These are phyloP conservation scores for Idaea straminata DNA, from an alignment of 2,888 invertebrate species.

Conservation along the genomic window DNA sequence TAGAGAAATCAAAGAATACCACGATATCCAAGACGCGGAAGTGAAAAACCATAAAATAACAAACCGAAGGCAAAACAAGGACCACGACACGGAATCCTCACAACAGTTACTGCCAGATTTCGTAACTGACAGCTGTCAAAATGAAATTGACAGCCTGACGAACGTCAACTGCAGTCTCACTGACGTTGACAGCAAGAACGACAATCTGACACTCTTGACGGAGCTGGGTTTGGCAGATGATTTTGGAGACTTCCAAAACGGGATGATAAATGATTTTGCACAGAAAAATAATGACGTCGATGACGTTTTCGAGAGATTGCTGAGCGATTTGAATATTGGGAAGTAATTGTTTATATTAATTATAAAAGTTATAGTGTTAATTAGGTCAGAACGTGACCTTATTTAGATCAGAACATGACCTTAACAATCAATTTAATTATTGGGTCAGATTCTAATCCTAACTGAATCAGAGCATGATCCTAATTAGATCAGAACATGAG, in stretches of 20 bases:
- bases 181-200: conserved; percentile 44
- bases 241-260: conserved; percentile 72
- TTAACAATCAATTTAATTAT: background rate
- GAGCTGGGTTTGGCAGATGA: conserved; percentile 81
- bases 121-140: conserved; percentile 35
- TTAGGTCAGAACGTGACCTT: background rate
- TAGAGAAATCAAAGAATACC: conserved; percentile 71
- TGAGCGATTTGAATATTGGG: conserved; percentile 59
- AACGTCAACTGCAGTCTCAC: conserved; percentile 30
- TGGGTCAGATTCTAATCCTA: background rate
- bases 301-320: conserved; percentile 67
- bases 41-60: conserved; percentile 63
- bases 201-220: conserved; percentile 70
- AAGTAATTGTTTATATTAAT: conserved; percentile 34
- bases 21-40: conserved; percentile 60
- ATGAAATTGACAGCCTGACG: conserved; percentile 3
- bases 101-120: conserved; percentile 63
- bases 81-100: conserved; percentile 57
- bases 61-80: conserved; percentile 59
- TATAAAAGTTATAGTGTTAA: background rate
- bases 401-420: background rate
- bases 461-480: background rate
- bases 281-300: conserved; percentile 48
- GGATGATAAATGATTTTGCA: conserved; percentile 52
- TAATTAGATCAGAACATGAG: background rate